Conservation (phyloP, 2,797 vertebrate genomes). For the Mycteria americana region DNA sequence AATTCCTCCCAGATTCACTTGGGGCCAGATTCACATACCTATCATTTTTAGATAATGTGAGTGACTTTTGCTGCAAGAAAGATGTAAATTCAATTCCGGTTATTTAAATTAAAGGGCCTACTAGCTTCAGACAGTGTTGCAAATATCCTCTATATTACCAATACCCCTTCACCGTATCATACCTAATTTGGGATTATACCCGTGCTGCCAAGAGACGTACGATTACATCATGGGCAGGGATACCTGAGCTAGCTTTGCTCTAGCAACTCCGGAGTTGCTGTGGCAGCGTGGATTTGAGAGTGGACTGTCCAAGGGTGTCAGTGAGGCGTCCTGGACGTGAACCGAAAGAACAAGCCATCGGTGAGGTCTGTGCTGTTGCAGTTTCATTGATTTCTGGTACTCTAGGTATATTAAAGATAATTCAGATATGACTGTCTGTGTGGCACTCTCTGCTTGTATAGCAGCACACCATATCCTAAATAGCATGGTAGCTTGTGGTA, state of each 20-base stretch:
- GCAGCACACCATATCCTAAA: not conserved
- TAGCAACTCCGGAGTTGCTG: not conserved
- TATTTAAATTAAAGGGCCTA: not conserved
- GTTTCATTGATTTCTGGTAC: not conserved
- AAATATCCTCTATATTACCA: not conserved
- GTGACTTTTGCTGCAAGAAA: not conserved
- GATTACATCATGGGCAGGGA: not conserved
- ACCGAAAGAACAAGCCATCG: not conserved
- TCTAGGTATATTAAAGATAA: constrained; percentile 25
- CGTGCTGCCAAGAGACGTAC: not conserved
- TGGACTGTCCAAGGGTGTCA: not conserved
- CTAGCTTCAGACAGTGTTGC: not conserved
- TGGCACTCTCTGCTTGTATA: not conserved
- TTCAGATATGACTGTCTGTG: constrained; percentile 26
- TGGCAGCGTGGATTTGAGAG: not conserved
- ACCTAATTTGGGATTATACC: not conserved
- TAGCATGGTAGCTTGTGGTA: constrained; percentile 31
- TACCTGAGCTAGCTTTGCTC: not conserved
- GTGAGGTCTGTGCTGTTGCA: not conserved
- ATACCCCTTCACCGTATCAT: rapidly evolving
- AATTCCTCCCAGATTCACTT: not conserved
- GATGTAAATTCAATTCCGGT: not conserved
- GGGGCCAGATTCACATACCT: not conserved
- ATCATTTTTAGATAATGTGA: rapidly evolving
- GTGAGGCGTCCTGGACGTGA: not conserved